Conservation (phyloP, 2,113 vertebrate genomes). For the Halcyon malimbica region DNA sequence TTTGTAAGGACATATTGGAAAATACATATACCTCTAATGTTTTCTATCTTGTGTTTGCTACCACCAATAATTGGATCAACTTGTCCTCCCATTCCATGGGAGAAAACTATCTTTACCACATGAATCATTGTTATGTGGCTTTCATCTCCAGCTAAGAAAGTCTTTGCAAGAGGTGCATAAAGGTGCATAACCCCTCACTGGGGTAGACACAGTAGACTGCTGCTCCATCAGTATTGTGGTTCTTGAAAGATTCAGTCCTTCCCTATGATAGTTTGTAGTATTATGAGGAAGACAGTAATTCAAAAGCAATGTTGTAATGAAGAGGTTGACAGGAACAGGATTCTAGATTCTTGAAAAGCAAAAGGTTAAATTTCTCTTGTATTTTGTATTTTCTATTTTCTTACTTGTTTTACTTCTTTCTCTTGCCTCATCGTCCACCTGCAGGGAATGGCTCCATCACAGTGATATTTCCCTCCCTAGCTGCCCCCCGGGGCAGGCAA, state of each 20-base stretch:
- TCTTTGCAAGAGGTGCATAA: neutral
- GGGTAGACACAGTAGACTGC: neutral
- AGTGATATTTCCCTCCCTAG: neutral
- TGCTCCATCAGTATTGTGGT: neutral
- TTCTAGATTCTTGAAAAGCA: neutral
- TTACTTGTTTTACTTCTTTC: neutral
- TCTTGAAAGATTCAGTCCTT: neutral
- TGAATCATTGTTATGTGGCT: accelerated
- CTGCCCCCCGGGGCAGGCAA: neutral
- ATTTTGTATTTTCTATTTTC: neutral
- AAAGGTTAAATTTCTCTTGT: neutral
- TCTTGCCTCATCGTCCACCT: neutral
- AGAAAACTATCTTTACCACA: neutral
- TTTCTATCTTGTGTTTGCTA: neutral
- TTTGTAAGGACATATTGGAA: neutral
- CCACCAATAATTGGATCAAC: neutral
- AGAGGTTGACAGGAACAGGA: neutral
- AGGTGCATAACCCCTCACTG: neutral
- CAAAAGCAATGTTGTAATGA: neutral
- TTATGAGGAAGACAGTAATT: neutral
- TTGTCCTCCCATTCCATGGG: neutral
- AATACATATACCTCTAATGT: neutral
- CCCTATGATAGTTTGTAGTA: neutral
- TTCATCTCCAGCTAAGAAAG: neutral
- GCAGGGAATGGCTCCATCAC: neutral